phyloP scores from a whole-genome alignment of 2,888 invertebrate genomes.

The Drosophila infuscata region DNA sequence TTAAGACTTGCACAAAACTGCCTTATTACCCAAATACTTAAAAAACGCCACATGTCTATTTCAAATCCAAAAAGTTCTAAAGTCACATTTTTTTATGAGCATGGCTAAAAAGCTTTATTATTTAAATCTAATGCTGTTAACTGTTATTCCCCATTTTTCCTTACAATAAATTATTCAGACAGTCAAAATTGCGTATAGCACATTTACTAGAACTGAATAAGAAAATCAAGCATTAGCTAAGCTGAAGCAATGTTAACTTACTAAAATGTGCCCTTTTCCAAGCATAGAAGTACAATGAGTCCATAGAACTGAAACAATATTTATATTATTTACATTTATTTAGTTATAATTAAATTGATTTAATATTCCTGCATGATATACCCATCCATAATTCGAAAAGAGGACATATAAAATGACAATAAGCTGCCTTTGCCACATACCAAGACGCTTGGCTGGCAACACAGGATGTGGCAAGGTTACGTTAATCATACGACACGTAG shows the following conservation, averaged over 20 bases:
- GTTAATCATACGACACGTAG: conserved; percentile 69
- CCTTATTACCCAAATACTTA: not conserved
- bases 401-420: conserved; percentile 28
- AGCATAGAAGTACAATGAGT: not conserved
- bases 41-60: not conserved
- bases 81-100: not conserved
- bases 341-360: not conserved
- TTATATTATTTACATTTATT: not conserved
- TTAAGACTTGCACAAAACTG: not conserved
- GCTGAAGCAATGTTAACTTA: no score
- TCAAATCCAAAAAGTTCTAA: not conserved
- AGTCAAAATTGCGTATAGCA: conserved; percentile 3
- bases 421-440: conserved; percentile 19
- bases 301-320: not conserved
- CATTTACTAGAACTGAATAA: conserved; percentile 21
- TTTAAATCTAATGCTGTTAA: not conserved
- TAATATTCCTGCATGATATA: not conserved
- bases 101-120: not conserved
- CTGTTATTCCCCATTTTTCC: not conserved
- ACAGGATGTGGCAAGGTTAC: conserved; percentile 37
- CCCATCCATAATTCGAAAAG: not conserved
- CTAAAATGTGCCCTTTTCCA: not conserved
- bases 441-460: conserved; percentile 8
- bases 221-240: not conserved
- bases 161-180: not conserved